Percentiles rank a stretch among this genome's conserved stretches.
Conservation (phyloP, 2,113 vertebrate genomes). For the Corynorhinus townsendii region DNA sequence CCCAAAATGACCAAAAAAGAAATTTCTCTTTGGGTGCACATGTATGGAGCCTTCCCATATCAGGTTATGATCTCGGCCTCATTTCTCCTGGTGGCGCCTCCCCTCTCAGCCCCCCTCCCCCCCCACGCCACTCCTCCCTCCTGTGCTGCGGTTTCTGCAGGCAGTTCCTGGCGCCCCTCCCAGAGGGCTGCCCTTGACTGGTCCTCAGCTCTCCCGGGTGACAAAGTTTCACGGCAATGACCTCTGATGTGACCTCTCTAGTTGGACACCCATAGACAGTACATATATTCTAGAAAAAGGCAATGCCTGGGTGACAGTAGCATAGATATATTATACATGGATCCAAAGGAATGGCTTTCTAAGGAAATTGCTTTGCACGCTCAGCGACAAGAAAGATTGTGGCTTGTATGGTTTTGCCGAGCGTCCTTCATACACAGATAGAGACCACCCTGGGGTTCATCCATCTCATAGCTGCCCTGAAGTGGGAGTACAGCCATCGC, state of each 20-base stretch:
- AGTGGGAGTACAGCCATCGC: neutral
- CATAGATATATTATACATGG: neutral
- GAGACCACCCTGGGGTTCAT: neutral
- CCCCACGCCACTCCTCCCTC: rapidly evolving
- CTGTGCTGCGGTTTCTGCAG: neutral
- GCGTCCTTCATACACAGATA: neutral
- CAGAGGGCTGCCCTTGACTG: neutral
- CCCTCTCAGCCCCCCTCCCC: too few species aligned
- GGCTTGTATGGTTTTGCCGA: neutral
- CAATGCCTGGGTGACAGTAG: neutral
- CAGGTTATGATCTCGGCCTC: neutral
- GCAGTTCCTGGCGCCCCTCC: too few species aligned
- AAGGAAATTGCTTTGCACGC: neutral
- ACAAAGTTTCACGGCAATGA: neutral
- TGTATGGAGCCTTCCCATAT: rapidly evolving
- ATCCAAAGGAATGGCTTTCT: neutral
- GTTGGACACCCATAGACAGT: neutral
- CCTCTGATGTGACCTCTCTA: neutral
- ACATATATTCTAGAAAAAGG: neutral
- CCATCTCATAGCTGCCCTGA: neutral
- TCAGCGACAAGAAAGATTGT: neutral
- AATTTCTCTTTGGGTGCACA: neutral
- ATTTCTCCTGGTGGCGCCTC: neutral
- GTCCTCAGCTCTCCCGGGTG: neutral
- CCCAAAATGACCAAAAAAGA: neutral